Conservation (phyloP, 2,113 vertebrate genomes). For the Chaetodon trifascialis region DNA sequence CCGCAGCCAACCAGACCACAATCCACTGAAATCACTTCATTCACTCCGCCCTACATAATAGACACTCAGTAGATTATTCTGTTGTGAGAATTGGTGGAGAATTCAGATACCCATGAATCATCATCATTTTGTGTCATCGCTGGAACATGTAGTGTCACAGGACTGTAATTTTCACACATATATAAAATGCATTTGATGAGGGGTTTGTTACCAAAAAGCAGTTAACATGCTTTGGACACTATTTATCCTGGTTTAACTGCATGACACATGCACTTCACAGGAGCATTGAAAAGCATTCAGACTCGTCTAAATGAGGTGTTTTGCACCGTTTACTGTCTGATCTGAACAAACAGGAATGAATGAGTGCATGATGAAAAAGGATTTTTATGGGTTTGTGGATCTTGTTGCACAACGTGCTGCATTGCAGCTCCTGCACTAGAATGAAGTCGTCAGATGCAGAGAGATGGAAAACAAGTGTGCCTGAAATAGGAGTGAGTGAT, state of each 20-base stretch:
- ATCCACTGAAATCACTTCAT: not conserved
- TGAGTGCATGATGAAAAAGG: not conserved
- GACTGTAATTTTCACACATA: not conserved
- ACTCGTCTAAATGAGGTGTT: not conserved
- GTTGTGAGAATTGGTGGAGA: not conserved
- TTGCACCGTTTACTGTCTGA: not conserved
- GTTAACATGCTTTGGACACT: not conserved
- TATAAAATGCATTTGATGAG: not conserved
- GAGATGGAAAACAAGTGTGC: not conserved
- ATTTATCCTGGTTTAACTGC: not conserved
- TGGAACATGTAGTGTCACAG: too few species aligned
- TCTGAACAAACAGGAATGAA: not conserved
- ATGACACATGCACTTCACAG: not conserved
- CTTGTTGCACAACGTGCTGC: not conserved
- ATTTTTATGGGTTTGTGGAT: not conserved
- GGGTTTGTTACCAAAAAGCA: not conserved
- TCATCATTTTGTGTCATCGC: not conserved
- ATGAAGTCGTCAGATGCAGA: constrained; percentile 11
- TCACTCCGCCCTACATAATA: not conserved
- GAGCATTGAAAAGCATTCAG: not conserved
- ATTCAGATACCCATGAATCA: not conserved
- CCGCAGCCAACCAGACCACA: not conserved
- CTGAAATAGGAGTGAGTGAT: constrained; percentile 27
- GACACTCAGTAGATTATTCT: not conserved
- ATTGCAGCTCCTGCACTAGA: constrained; percentile 2